phyloP scores from a whole-genome alignment of 2,888 invertebrate species.

The Tachina grossa region DNA sequence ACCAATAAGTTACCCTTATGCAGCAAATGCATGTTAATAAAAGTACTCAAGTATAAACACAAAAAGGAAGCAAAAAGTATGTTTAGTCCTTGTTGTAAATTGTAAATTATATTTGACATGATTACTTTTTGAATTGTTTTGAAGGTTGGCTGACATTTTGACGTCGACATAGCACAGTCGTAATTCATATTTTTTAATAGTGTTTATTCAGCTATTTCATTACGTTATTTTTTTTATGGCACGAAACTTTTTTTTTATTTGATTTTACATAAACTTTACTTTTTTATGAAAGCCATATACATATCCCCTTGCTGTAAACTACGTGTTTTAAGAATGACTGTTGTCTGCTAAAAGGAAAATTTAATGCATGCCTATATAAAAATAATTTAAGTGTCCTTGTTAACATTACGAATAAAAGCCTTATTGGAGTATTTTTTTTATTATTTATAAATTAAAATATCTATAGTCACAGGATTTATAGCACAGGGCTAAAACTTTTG shows the following conservation, averaged over 20 bases:
- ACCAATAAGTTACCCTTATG: neutral
- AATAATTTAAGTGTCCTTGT: too few relatives aligned
- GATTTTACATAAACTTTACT: neutral
- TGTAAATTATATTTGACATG: conserved; percentile 67
- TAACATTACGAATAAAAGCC: too few relatives aligned
- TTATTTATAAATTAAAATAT: too few relatives aligned
- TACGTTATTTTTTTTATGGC: conserved; percentile 24
- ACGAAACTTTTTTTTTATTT: conserved; percentile 29
- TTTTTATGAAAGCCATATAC: neutral
- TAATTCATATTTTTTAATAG: conserved; percentile 48
- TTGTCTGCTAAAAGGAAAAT: too few relatives aligned
- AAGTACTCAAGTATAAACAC: neutral
- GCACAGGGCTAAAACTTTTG: too few relatives aligned
- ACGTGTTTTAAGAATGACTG: too few relatives aligned
- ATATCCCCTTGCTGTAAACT: too few relatives aligned
- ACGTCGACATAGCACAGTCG: conserved; percentile 36
- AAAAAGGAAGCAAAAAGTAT: neutral
- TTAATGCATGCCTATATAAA: too few relatives aligned
- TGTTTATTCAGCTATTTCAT: conserved; percentile 50
- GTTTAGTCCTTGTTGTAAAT: conserved; percentile 47
- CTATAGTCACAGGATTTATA: too few relatives aligned
- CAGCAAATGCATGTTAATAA: neutral
- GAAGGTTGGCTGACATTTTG: conserved; percentile 55
- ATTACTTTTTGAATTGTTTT: conserved; percentile 65
- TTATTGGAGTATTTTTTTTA: too few relatives aligned